A percentile compares a stretch with the other conserved stretches of the same genome.
phyloP scores from a whole-genome alignment of 2,797 vertebrate genomes.

The Leucoraja ocellata region DNA sequence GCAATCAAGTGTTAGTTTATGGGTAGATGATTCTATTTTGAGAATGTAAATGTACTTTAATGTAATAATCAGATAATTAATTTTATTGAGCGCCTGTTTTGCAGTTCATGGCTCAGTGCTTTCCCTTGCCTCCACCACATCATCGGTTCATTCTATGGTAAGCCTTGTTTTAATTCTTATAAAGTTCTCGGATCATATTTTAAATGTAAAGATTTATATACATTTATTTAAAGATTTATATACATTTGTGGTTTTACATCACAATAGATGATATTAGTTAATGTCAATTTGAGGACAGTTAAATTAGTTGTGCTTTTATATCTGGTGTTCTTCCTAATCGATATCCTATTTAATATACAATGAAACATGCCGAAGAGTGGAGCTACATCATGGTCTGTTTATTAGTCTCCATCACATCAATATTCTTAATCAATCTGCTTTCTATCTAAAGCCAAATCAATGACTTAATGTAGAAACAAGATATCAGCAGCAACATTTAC shows the following conservation, averaged over 20 bases:
- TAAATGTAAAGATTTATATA: slow-evolving; percentile 1
- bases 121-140: slow-evolving; percentile 89
- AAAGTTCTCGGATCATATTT: background rate
- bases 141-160: slow-evolving; percentile 90
- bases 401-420: background rate
- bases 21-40: background rate
- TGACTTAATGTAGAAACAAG: background rate
- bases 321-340: background rate
- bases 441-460: background rate
- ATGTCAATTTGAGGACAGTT: background rate
- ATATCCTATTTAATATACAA: background rate
- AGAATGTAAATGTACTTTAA: background rate
- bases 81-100: slow-evolving; percentile 45
- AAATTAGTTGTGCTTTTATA: background rate
- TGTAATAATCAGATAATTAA: background rate
- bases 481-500: background rate
- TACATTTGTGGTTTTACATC: background rate
- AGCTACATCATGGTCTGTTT: background rate
- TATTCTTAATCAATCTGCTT: background rate
- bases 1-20: too few relatives aligned
- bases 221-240: background rate
- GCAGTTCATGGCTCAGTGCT: slow-evolving; percentile 89
- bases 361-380: background rate
- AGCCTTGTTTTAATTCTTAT: slow-evolving; percentile 49
- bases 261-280: background rate